Evolutionary conservation across 2,113 vertebrate species (phyloP).

Genomic region (Marmota flaviventris): DNA sequence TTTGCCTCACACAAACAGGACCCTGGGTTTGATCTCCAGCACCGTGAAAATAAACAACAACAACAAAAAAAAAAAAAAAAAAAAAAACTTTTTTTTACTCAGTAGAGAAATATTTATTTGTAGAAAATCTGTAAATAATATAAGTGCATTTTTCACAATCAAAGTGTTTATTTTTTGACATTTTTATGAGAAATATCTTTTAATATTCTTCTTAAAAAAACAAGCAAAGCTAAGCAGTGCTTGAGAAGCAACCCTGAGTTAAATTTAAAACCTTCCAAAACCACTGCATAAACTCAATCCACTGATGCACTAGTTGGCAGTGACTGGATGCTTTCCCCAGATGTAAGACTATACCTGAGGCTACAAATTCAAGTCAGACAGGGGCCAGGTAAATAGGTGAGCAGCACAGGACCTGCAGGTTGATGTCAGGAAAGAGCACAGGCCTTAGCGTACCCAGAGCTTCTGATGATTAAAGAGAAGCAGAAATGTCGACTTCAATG

Average conservation of each 20-base stretch:
- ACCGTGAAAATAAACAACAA: neutral
- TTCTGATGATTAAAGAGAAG: conserved; percentile 14
- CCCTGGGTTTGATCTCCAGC: neutral
- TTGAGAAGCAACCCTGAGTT: neutral
- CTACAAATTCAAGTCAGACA: neutral
- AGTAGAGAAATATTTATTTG: conserved; percentile 62
- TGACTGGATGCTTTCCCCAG: conserved; percentile 32
- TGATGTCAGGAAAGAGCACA: neutral
- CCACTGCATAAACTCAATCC: neutral
- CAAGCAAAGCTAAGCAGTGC: neutral
- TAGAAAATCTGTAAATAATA: conserved; percentile 69
- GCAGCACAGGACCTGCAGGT: neutral
- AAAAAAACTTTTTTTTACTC: neutral
- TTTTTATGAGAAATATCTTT: conserved; percentile 43
- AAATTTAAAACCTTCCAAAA: conserved; percentile 63
- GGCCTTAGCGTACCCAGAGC: neutral
- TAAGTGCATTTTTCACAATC: conserved; percentile 29
- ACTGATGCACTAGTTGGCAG: neutral
- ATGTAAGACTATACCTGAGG: neutral
- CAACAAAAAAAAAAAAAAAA: neutral
- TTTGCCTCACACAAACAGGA: too few species aligned
- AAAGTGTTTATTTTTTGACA: neutral
- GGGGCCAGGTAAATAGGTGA: neutral
- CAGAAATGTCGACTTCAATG: neutral
- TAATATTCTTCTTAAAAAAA: conserved; percentile 28